Evolutionary conservation across 2,113 vertebrate species (phyloP), one percentile per base, ranked within the genome.

Genomic region (Podarcis raffonei): DNA sequence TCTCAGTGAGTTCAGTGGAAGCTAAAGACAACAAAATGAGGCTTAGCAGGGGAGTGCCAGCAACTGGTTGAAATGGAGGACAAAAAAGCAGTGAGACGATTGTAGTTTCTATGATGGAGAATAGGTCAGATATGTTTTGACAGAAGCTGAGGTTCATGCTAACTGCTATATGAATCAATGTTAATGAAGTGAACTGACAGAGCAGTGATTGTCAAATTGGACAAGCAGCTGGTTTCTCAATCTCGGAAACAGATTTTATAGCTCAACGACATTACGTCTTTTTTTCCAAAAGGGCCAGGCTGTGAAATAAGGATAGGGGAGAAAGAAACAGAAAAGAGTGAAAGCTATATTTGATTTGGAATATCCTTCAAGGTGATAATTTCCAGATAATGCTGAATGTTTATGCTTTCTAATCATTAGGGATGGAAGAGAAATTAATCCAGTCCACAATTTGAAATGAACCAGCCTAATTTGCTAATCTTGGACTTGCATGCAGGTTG

Each of bases 71-170:
- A 83, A 83, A 89, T 12, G 15, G 37, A 57, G 15, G 77, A 89
- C 15, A 32, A 32, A 74, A 68, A 59, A 69, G 62, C 8, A 32
- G 4, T 9, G 65, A 32, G 4, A n/a, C 72, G 18, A 1, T 81
- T 90, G 91, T 80, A 57, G 68, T 87, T 90, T 78, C 37, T 86
- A 12, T 92, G 66, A 16, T 86, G 25, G 89, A 76, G 92, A 90
- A 81, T 9, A 87, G 1, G 16, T 86, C 89, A 79, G 25, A 86
- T 77, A n/a, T 2, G 7, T 88, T 88, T 86, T 13, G 81, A 85
- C 7, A 81, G 77, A 90, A 42, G 39, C 83, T 27, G 75, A 83
- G 23, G 53, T 88, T 93, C 79, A 79, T 3, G 11, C 48, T 78
- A 23, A 59, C 0, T 39, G 22, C 42, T 88, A 68, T 79, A 18